Evolutionary conservation across 1,140 invertebrate species (phyloP).

Genomic region (Hypsibius dujardini): DNA sequence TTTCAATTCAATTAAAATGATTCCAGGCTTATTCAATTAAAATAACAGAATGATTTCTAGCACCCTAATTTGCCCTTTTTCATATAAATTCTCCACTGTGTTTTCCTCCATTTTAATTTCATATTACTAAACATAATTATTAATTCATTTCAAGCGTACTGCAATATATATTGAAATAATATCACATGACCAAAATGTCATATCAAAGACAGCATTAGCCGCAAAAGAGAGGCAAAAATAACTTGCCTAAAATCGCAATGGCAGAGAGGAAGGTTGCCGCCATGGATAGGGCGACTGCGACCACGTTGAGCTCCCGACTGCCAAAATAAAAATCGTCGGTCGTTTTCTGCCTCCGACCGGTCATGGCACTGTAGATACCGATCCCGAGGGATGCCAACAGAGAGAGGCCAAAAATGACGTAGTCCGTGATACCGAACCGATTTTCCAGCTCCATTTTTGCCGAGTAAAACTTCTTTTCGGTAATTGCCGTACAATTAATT

Average conservation of each 20-base stretch:
- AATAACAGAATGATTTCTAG: too few species aligned
- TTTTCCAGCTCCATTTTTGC: background rate
- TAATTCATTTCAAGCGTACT: background rate
- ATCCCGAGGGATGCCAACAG: conserved; percentile 7
- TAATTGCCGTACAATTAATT: too few species aligned
- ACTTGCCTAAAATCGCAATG: background rate
- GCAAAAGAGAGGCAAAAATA: background rate
- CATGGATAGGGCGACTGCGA: background rate
- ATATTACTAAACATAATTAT: too few species aligned
- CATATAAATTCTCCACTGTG: too few species aligned
- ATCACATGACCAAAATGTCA: background rate
- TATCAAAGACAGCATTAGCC: background rate
- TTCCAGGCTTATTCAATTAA: too few species aligned
- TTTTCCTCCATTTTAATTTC: too few species aligned
- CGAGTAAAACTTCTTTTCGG: too few species aligned
- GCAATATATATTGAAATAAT: background rate
- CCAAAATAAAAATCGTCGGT: conserved; percentile 7
- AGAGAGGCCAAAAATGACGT: background rate
- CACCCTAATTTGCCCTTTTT: too few species aligned
- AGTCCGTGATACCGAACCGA: background rate
- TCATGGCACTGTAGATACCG: background rate
- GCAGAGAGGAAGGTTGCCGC: background rate
- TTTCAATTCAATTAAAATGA: too few species aligned
- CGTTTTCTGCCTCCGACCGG: background rate
- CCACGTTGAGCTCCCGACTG: background rate